Percentiles rank a stretch among this genome's conserved stretches.
Conservation (phyloP, 2,797 vertebrate species). For the Crax fasciolata region DNA sequence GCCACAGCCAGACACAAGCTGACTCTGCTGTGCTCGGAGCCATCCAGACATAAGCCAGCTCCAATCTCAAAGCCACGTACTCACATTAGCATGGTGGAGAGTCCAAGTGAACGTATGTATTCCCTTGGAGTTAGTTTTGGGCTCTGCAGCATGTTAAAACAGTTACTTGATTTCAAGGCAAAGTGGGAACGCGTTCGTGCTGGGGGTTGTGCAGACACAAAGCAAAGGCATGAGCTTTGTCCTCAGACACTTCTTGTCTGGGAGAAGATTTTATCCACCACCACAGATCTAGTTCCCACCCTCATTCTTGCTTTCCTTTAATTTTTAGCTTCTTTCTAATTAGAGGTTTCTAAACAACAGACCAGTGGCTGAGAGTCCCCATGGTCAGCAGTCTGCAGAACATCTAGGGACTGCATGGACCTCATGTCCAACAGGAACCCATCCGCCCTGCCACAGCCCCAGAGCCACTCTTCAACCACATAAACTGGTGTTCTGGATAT, state of each 20-base stretch:
- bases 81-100: slow-evolving; percentile 42
- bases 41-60: slow-evolving; percentile 60
- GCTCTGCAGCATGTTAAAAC: slow-evolving; percentile 14
- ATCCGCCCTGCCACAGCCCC: background rate
- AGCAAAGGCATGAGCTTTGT: background rate
- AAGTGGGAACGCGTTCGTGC: slow-evolving; percentile 22
- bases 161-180: slow-evolving; percentile 43
- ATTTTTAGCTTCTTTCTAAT: background rate
- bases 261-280: slow-evolving; percentile 28
- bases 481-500: background rate
- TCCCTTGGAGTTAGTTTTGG: slow-evolving; percentile 33
- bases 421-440: background rate
- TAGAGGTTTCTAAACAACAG: background rate
- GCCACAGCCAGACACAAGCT: slow-evolving; percentile 67
- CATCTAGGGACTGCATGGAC: background rate
- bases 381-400: background rate
- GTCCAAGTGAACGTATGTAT: slow-evolving; percentile 48
- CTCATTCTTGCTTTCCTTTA: background rate
- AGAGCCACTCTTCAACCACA: background rate
- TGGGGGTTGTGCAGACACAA: slow-evolving; percentile 5
- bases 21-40: slow-evolving; percentile 51
- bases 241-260: slow-evolving; percentile 21
- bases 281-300: background rate
- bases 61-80: slow-evolving; percentile 57
- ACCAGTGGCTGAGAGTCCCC: background rate